Conservation (phyloP, 2,888 invertebrate species). For the Papilio demoleus region DNA sequence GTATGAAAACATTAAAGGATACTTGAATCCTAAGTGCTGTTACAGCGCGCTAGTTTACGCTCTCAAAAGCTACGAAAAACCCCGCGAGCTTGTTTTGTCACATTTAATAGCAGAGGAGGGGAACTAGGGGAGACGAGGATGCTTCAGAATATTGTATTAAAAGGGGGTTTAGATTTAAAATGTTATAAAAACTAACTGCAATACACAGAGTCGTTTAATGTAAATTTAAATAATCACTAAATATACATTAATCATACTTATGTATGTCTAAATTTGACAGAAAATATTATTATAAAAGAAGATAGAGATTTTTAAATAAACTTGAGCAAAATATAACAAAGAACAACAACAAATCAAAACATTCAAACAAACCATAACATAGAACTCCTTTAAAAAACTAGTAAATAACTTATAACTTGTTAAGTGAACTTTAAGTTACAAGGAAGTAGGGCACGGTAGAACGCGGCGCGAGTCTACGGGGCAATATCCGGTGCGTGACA, state of each 20-base stretch:
- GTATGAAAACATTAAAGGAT: constrained; percentile 27
- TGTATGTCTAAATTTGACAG: too few species aligned
- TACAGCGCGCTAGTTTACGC: constrained; percentile 32
- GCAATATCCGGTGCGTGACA: constrained; percentile 40
- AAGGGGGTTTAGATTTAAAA: constrained; percentile 17
- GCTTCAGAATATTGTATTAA: neutral
- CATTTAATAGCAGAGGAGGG: constrained; percentile 31
- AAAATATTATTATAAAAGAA: too few species aligned
- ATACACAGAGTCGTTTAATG: neutral
- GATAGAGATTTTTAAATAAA: too few species aligned
- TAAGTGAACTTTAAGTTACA: constrained; percentile 21
- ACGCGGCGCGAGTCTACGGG: constrained; percentile 15
- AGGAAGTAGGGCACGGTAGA: constrained; percentile 21
- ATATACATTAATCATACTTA: neutral
- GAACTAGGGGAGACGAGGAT: constrained; percentile 9
- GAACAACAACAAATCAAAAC: too few species aligned
- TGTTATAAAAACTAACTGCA: neutral
- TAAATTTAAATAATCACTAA: neutral
- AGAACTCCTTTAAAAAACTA: neutral
- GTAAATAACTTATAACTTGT: constrained; percentile 16
- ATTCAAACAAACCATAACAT: constrained; percentile 10
- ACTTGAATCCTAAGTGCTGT: constrained; percentile 30
- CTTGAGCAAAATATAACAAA: neutral
- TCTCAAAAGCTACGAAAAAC: constrained; percentile 18
- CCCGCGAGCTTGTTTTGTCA: constrained; percentile 29